phyloP scores from a whole-genome alignment of 1,140 invertebrate genomes.

The Pomacea maculata region DNA sequence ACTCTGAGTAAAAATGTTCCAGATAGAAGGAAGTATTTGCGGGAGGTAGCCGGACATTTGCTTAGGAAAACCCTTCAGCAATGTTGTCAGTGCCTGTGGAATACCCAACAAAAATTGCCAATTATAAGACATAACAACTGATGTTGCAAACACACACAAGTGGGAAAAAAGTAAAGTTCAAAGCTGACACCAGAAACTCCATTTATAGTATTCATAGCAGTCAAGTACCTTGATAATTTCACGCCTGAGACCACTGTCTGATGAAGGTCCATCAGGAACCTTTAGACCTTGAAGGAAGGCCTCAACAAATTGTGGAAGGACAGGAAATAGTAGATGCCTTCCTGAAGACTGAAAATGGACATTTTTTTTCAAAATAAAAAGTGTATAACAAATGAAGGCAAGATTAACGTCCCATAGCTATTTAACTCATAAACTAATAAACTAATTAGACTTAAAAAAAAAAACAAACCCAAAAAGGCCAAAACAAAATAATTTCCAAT shows the following conservation, averaged over 20 bases:
- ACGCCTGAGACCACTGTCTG: conserved; percentile 77
- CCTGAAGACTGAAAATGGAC: conserved; percentile 61
- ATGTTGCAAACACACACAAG: too few relatives aligned
- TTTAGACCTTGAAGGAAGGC: conserved; percentile 75
- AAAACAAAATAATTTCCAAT: too few relatives aligned
- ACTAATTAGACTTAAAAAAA: too few relatives aligned
- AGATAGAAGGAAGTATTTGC: conserved; percentile 76
- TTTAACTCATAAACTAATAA: too few relatives aligned
- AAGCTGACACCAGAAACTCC: too few relatives aligned
- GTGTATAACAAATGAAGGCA: too few relatives aligned
- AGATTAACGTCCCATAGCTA: too few relatives aligned
- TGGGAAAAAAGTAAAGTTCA: too few relatives aligned
- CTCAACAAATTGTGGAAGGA: conserved; percentile 77
- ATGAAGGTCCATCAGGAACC: conserved; percentile 70
- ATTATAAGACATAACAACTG: too few relatives aligned
- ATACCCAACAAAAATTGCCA: conserved; percentile 1
- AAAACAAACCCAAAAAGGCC: too few relatives aligned
- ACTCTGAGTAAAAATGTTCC: conserved; percentile 77
- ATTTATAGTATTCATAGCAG: too few relatives aligned
- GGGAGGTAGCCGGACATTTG: conserved; percentile 74
- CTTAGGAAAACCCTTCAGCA: conserved; percentile 76
- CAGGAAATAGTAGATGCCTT: conserved; percentile 73
- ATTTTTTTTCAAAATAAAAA: too few relatives aligned
- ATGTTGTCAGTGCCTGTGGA: conserved; percentile 70
- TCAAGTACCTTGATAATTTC: conserved; percentile 74